Evolutionary conservation across 2,888 invertebrate species (phyloP), one percentile per base, ranked within the genome.

Genomic region (Lamellibrachia columna): DNA sequence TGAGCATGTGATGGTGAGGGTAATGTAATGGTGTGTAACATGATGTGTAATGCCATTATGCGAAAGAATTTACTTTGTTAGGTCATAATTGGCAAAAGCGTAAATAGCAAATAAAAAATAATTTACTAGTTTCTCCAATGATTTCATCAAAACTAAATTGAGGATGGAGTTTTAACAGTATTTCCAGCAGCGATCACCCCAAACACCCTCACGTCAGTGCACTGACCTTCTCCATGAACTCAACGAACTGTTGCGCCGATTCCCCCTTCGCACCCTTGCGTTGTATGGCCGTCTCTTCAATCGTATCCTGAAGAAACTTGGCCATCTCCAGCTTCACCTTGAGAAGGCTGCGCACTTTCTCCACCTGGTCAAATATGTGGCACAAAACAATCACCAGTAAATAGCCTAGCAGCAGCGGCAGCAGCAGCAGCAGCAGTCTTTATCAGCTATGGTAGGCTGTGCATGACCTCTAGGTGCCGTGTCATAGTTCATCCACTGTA

Each of bases 281-380:
- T 90, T 94, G 93, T 11, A 96, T 93, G 55, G 95, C 95, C 53
- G 94, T 95, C 96, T 99, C 98, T 95, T 99, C 99, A 75, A 99
- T 97, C 0, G 99, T 99, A 96, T 99, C 98, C 97, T 99, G 99
- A 95, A 99, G 97, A 97, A 99, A 99, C 96, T 99, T 99, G 0
- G 99, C 99, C 98, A 99, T 98, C 97, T 99, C 99, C 75, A 99
- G 97, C 96, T 99, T 99, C 0, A 98, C 98, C 97, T 99, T 98
- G 92, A 99, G 97, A 94, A 98, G 98, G 95, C 98, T 98, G 95
- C 99, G 98, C 93, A 99, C 96, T 96, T 99, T 99, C 94, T 98
- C 98, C 96, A 99, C 98, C 97, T 97, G 95, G 28, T 40, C 40
- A 40, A 40, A 40, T 40, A 40, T 40, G 40, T 40, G 40, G 40